These are phyloP conservation scores for Hippasteria phrygiana DNA, from an alignment of 53 echinoderm and acorn worm genomes.

Conservation along the genomic window DNA sequence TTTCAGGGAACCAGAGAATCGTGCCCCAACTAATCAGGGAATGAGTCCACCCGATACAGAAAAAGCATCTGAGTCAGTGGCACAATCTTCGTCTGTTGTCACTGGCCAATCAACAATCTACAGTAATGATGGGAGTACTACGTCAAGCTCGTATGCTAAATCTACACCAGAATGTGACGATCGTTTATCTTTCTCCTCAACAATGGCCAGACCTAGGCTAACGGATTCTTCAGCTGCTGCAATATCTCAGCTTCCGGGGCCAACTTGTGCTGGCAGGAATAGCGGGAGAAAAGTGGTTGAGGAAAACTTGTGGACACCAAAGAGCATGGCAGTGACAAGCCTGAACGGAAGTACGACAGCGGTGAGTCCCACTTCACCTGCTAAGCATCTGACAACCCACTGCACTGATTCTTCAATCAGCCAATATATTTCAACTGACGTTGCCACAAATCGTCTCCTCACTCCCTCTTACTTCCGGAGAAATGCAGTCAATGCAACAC, in stretches of 20 bases:
- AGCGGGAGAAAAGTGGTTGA: background rate
- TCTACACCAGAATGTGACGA: too few relatives aligned
- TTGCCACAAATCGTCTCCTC: background rate
- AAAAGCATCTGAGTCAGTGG: too few relatives aligned
- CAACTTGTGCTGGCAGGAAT: background rate
- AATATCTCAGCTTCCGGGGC: background rate
- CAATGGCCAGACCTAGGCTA: too few relatives aligned
- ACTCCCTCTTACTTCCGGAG: slow-evolving; percentile 35
- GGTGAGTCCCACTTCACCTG: background rate
- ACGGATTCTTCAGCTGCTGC: too few relatives aligned
- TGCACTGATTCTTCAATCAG: background rate
- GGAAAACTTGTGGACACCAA: background rate
- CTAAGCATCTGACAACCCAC: background rate
- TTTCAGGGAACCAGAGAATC: too few relatives aligned
- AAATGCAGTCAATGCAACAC: background rate
- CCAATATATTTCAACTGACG: background rate
- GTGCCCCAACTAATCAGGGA: too few relatives aligned
- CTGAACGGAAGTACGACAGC: background rate
- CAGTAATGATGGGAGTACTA: too few relatives aligned
- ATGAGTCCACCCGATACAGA: too few relatives aligned
- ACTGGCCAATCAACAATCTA: too few relatives aligned
- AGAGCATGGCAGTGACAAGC: background rate
- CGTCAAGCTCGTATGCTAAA: too few relatives aligned
- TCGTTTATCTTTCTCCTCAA: too few relatives aligned
- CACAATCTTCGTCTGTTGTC: too few relatives aligned